Conservation (phyloP, 2,888 invertebrate genomes). For the Cryptosula pallasiana region DNA sequence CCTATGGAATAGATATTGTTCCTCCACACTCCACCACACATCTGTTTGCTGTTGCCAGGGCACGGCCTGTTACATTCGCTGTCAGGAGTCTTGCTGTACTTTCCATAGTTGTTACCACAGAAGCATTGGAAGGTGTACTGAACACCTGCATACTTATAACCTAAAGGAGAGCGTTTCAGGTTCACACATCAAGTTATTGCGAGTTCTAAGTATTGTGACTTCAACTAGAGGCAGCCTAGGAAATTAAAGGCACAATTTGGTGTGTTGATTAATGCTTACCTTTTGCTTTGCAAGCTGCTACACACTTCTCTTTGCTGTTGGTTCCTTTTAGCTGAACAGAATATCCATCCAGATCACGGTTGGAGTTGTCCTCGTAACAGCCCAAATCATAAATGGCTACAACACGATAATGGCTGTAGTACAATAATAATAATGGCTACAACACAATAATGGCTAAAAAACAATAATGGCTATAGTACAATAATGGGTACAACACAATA, state of each 20-base stretch:
- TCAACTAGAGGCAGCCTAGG: too few species aligned
- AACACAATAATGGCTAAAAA: too few species aligned
- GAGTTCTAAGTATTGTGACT: too few species aligned
- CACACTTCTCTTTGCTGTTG: background rate
- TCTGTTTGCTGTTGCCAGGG: background rate
- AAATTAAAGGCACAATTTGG: too few species aligned
- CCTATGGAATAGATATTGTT: background rate
- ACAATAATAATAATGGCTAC: too few species aligned
- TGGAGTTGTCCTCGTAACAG: background rate
- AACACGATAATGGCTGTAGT: too few species aligned
- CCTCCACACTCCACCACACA: constrained; percentile 8
- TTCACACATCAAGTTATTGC: background rate
- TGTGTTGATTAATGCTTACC: too few species aligned
- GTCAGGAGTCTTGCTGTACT: background rate
- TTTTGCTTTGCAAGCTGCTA: background rate
- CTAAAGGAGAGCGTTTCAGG: background rate
- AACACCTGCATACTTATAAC: constrained; percentile 2
- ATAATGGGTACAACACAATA: too few species aligned
- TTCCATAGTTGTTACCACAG: constrained; percentile 1
- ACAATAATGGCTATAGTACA: too few species aligned
- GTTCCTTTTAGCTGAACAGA: background rate
- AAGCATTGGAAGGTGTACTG: background rate
- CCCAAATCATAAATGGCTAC: background rate
- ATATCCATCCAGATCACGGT: background rate
- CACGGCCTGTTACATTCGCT: background rate